Evolutionary conservation across 2,113 vertebrate genomes (phyloP).

Genomic region (Talpa occidentalis): DNA sequence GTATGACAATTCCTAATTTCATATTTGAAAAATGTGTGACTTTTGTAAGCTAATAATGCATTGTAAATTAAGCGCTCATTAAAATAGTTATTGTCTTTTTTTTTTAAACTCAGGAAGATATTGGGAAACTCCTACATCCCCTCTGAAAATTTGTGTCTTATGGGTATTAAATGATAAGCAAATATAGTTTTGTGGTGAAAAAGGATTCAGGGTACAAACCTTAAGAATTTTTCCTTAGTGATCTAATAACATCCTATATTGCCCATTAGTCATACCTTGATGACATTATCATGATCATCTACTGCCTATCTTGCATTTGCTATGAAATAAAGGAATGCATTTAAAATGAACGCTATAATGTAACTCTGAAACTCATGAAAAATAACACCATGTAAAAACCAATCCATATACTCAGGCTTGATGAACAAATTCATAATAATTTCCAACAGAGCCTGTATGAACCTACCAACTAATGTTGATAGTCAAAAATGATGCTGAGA

Average conservation of each 20-base stretch:
- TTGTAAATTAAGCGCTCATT: slow-evolving; percentile 49
- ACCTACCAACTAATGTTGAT: not conserved
- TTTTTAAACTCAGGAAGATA: not conserved
- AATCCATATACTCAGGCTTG: not conserved
- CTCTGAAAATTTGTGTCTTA: not conserved
- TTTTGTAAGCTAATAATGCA: slow-evolving; percentile 42
- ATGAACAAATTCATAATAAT: slow-evolving; percentile 49
- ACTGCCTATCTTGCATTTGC: not conserved
- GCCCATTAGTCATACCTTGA: not conserved
- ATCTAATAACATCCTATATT: slow-evolving; percentile 12
- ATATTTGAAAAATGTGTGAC: slow-evolving; percentile 28
- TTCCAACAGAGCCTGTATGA: not conserved
- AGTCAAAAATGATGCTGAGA: slow-evolving; percentile 10
- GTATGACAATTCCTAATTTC: slow-evolving; percentile 50
- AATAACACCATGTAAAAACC: slow-evolving; percentile 8
- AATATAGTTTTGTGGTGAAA: slow-evolving; percentile 10
- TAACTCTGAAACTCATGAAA: slow-evolving; percentile 9
- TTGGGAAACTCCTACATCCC: not conserved
- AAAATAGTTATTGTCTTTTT: not conserved
- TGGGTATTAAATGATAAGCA: slow-evolving; percentile 41
- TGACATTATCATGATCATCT: not conserved
- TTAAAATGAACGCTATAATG: not conserved
- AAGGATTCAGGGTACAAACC: slow-evolving; percentile 32
- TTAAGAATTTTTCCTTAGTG: slow-evolving; percentile 23
- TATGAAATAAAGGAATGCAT: slow-evolving; percentile 41